Evolutionary conservation across 2,888 invertebrate genomes (phyloP).

Genomic region (Lacanobia wlatinum): DNA sequence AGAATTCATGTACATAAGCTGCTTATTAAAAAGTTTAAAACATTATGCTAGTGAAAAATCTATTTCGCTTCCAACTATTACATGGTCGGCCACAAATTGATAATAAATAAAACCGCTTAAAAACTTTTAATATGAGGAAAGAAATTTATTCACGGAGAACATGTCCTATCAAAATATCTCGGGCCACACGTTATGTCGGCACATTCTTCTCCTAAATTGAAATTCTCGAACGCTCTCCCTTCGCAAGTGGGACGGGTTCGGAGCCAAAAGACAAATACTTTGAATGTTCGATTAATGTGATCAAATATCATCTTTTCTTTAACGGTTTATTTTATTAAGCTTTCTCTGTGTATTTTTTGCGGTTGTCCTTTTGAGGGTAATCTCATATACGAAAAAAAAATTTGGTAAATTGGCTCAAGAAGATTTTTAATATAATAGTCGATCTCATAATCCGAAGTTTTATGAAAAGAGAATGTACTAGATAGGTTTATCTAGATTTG

Average conservation of each 20-base stretch:
- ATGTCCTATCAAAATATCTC: conserved; percentile 91
- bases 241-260: conserved; percentile 85
- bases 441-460: conserved; percentile 4
- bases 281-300: conserved; percentile 89
- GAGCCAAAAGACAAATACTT: conserved; percentile 89
- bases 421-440: conserved; percentile 27
- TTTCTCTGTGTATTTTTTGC: conserved; percentile 37
- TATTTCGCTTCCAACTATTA: conserved; percentile 54
- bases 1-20: neutral
- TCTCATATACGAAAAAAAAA: conserved; percentile 34
- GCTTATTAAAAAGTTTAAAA: conserved; percentile 6
- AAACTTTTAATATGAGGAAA: conserved; percentile 89
- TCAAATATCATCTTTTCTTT: conserved; percentile 83
- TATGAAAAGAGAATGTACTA: neutral
- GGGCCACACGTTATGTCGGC: conserved; percentile 91
- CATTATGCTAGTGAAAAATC: conserved; percentile 39
- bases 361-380: conserved; percentile 35
- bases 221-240: conserved; percentile 90
- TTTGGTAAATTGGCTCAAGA: conserved; percentile 17
- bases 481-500: neutral
- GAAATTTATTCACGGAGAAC: conserved; percentile 90
- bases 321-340: conserved; percentile 57
- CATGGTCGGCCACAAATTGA: conserved; percentile 64
- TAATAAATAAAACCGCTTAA: conserved; percentile 87
- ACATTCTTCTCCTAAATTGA: conserved; percentile 91